These are phyloP conservation scores for Colossoma macropomum DNA, from an alignment of 2,113 vertebrate genomes.

Conservation along the genomic window DNA sequence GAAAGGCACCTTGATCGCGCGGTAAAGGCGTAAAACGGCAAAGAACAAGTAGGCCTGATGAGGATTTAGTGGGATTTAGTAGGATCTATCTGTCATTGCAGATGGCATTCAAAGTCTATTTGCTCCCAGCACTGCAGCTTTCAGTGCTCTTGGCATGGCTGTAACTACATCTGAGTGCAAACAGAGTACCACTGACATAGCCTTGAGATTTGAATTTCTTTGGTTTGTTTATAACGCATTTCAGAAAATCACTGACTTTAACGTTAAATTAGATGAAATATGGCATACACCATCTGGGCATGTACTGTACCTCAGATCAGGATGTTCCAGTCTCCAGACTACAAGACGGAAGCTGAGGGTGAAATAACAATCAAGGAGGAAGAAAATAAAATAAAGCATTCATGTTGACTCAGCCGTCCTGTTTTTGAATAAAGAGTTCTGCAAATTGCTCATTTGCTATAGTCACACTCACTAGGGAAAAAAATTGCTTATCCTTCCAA, in stretches of 20 bases:
- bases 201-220: background rate
- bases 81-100: constrained; percentile 29
- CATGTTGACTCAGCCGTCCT: constrained; percentile 28
- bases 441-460: constrained; percentile 37
- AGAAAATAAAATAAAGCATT: constrained; percentile 20
- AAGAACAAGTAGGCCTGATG: constrained; percentile 24
- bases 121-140: background rate
- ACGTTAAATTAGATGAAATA: background rate
- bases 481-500: constrained; percentile 44
- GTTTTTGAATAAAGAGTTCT: constrained; percentile 14
- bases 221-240: background rate
- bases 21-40: constrained; percentile 44
- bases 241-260: background rate
- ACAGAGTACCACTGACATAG: background rate
- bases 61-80: constrained; percentile 39
- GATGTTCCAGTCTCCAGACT: background rate
- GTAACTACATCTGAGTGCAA: background rate
- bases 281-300: background rate
- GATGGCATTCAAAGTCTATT: constrained; percentile 4
- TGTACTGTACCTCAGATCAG: background rate
- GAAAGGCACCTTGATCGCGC: constrained; percentile 62
- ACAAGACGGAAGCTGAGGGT: background rate
- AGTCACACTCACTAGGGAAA: constrained; percentile 38
- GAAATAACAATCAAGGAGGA: background rate
- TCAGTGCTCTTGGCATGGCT: background rate